Evolutionary conservation across 2,888 invertebrate genomes (phyloP).

Genomic region (Minunthozetes semirufus): DNA sequence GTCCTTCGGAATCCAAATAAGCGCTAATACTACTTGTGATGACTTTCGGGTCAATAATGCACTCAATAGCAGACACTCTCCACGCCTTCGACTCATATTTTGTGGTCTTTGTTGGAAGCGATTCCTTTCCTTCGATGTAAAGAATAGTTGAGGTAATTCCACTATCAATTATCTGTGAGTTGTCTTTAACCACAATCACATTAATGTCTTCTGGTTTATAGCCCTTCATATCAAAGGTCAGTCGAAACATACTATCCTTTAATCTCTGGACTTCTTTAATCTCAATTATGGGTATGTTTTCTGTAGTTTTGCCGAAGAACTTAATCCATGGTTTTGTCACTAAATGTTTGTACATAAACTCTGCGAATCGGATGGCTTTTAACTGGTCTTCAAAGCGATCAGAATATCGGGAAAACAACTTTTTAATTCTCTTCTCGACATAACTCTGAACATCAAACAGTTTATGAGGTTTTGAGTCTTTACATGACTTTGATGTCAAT

Average conservation of each 20-base stretch:
- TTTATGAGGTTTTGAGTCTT: not conserved
- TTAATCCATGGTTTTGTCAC: not conserved
- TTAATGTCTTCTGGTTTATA: not conserved
- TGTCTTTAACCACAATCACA: not conserved
- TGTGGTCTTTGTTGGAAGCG: not conserved
- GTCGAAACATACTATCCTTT: not conserved
- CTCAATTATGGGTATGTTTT: not conserved
- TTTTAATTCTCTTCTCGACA: not conserved
- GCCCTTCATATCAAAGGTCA: not conserved
- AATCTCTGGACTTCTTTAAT: not conserved
- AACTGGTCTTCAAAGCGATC: too few species aligned
- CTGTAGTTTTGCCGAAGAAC: not conserved
- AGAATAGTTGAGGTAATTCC: too few species aligned
- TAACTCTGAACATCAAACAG: not conserved
- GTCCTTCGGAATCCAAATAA: not conserved
- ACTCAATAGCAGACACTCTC: not conserved
- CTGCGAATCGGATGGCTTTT: too few species aligned
- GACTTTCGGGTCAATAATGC: not conserved
- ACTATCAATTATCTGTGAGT: too few species aligned
- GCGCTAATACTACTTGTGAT: not conserved
- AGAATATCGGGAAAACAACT: too few species aligned
- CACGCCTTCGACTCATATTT: not conserved
- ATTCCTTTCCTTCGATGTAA: conserved; percentile 23
- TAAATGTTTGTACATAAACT: not conserved
- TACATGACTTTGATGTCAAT: not conserved